Evolutionary conservation across 2,888 invertebrate species (phyloP).

Genomic region (Conistra vaccinii): DNA sequence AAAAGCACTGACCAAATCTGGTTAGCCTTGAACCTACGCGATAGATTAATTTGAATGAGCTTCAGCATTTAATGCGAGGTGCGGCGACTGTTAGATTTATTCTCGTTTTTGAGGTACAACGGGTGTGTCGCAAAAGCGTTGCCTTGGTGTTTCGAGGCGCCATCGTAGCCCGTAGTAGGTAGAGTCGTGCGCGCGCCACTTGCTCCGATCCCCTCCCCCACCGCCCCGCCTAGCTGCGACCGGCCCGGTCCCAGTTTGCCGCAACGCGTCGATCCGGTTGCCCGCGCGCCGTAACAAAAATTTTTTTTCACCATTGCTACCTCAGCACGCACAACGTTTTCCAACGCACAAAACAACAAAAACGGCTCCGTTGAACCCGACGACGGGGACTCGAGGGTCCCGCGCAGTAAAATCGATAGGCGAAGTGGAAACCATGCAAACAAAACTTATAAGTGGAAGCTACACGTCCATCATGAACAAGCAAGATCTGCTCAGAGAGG

Average conservation of each 20-base stretch:
- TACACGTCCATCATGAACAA: slow-evolving; percentile 92
- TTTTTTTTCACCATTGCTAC: slow-evolving; percentile 75
- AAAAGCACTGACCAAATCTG: slow-evolving; percentile 75
- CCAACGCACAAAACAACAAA: slow-evolving; percentile 76
- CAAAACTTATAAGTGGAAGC: slow-evolving; percentile 91
- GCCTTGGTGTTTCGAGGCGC: slow-evolving; percentile 88
- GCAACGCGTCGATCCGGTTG: slow-evolving; percentile 89
- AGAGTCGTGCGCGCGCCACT: slow-evolving; percentile 89
- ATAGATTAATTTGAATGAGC: slow-evolving; percentile 75
- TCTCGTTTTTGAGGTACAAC: slow-evolving; percentile 81
- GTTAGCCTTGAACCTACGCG: slow-evolving; percentile 86
- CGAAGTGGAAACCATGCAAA: slow-evolving; percentile 88
- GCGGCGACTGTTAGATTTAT: slow-evolving; percentile 80
- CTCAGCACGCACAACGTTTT: slow-evolving; percentile 81
- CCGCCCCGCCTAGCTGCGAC: slow-evolving; percentile 81
- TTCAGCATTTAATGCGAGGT: slow-evolving; percentile 75
- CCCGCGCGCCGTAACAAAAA: slow-evolving; percentile 80
- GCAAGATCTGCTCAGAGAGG: slow-evolving; percentile 93
- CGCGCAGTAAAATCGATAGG: slow-evolving; percentile 76
- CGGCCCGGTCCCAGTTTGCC: slow-evolving; percentile 88
- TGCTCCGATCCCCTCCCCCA: slow-evolving; percentile 79
- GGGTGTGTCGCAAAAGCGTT: slow-evolving; percentile 89
- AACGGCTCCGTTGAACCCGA: slow-evolving; percentile 82
- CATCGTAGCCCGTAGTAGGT: slow-evolving; percentile 88
- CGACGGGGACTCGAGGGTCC: slow-evolving; percentile 82